phyloP scores from a whole-genome alignment of 2,888 invertebrate species.

The Tiliacea aurago region DNA sequence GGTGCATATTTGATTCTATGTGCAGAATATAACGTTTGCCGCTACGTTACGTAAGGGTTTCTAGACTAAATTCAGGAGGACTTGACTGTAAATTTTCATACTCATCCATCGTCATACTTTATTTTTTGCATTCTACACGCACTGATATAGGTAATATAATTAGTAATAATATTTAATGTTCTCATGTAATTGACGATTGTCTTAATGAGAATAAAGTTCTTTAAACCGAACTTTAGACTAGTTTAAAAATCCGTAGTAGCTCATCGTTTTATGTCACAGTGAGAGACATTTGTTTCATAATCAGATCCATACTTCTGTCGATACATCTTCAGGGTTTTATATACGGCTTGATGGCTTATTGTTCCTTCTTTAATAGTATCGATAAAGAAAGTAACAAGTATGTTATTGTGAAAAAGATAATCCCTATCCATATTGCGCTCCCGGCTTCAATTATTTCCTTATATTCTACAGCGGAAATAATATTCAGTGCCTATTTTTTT shows the following conservation, averaged over 20 bases:
- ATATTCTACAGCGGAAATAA: slow-evolving; percentile 34
- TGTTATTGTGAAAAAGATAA: background rate
- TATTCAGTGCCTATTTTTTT: slow-evolving; percentile 39
- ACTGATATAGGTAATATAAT: no score
- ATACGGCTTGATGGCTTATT: background rate
- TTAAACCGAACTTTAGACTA: background rate
- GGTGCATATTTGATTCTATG: slow-evolving; percentile 21
- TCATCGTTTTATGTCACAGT: background rate
- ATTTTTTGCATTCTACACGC: no score
- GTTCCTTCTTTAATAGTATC: background rate
- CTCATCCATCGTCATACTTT: no score
- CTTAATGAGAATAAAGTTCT: no score
- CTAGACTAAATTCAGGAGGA: background rate
- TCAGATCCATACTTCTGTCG: background rate
- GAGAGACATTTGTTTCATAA: background rate
- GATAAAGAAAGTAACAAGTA: background rate
- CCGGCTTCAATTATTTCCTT: slow-evolving; percentile 29
- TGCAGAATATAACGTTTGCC: background rate
- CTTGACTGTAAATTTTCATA: no score
- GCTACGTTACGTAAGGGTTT: background rate
- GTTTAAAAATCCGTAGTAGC: background rate
- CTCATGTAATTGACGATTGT: no score
- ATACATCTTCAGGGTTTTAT: background rate
- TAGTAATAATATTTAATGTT: no score
- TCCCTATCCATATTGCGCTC: slow-evolving; percentile 1